A percentile compares a stretch with the other conserved stretches of the same genome.
phyloP scores from a whole-genome alignment of 2,888 invertebrate species.

The Deroplatys truncata region DNA sequence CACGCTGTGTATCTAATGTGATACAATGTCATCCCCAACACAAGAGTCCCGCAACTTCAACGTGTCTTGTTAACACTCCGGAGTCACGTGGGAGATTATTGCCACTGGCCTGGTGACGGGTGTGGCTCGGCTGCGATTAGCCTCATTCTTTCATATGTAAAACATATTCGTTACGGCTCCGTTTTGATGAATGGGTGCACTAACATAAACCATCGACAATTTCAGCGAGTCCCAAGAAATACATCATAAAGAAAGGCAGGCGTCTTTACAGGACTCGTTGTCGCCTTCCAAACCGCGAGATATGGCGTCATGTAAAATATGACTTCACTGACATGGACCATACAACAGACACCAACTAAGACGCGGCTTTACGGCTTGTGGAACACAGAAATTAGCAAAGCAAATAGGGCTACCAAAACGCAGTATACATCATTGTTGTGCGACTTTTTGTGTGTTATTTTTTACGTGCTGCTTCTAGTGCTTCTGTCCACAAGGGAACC shows the following conservation, averaged over 20 bases:
- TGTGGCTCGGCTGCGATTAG: background rate
- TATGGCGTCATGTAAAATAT: too few species aligned
- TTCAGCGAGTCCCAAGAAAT: background rate
- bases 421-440: too few species aligned
- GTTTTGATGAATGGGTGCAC: background rate
- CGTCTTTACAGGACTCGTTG: background rate
- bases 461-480: too few species aligned
- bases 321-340: too few species aligned
- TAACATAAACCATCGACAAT: background rate
- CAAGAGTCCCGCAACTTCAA: background rate
- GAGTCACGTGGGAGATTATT: background rate
- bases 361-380: too few species aligned
- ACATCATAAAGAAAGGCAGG: background rate
- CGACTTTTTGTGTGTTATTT: too few species aligned
- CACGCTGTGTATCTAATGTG: constrained; percentile 38
- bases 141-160: background rate
- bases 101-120: background rate
- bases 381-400: too few species aligned
- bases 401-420: too few species aligned
- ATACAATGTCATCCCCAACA: constrained; percentile 45
- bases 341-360: too few species aligned
- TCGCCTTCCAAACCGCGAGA: too few species aligned
- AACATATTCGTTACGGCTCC: background rate
- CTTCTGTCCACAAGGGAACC: too few species aligned
- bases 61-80: background rate